Evolutionary conservation across 2,888 invertebrate genomes (phyloP).

Genomic region (Cylloceria caligata): DNA sequence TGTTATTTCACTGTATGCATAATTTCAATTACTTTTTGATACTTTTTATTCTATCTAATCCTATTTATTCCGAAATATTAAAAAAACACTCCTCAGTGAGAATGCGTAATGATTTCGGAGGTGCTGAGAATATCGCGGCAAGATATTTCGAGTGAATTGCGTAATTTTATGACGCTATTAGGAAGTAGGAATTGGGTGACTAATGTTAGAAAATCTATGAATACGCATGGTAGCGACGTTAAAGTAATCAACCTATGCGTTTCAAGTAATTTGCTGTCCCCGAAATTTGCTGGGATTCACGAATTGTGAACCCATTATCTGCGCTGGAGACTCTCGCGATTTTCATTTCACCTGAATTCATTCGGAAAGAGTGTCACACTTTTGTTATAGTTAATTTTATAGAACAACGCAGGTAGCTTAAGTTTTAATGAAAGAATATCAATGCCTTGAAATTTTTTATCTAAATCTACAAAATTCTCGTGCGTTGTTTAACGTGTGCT

Average conservation of each 20-base stretch:
- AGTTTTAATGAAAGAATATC: background rate
- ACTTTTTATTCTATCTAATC: too few species aligned
- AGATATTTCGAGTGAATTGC: constrained; percentile 27
- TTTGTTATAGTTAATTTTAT: background rate
- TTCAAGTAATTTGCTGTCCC: background rate
- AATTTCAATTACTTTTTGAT: too few species aligned
- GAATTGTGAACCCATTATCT: background rate
- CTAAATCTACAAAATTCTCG: background rate
- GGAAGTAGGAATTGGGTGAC: constrained; percentile 7
- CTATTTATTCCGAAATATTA: too few species aligned
- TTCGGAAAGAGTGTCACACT: background rate
- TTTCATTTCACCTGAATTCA: constrained; percentile 15
- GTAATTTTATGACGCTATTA: constrained; percentile 33
- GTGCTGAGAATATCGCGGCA: background rate
- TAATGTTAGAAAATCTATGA: constrained; percentile 29
- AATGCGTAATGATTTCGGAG: background rate
- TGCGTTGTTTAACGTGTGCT: too few species aligned
- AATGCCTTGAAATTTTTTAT: background rate
- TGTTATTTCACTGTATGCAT: too few species aligned
- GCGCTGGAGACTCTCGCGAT: background rate
- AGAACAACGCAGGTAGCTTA: background rate
- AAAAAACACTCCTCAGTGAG: too few species aligned
- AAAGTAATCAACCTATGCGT: constrained; percentile 5
- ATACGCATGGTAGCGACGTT: background rate
- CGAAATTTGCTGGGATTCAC: background rate